These are phyloP conservation scores for Corapipo altera DNA, from an alignment of 2,113 vertebrate species.

Conservation along the genomic window DNA sequence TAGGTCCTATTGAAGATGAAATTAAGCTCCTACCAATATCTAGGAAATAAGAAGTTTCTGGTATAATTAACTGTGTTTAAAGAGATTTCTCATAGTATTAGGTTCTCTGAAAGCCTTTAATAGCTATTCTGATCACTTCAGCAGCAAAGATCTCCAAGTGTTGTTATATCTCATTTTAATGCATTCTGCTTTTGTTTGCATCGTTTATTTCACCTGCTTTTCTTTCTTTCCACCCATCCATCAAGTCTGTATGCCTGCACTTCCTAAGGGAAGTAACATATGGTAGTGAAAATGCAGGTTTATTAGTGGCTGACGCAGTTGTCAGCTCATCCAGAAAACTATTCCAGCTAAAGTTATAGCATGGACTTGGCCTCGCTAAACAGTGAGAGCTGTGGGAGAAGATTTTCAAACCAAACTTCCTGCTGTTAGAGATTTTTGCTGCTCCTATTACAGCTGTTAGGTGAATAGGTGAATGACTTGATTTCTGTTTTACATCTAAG, in stretches of 20 bases:
- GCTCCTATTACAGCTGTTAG: background rate
- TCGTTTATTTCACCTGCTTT: background rate
- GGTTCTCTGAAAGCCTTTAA: background rate
- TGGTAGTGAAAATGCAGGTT: background rate
- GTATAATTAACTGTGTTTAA: background rate
- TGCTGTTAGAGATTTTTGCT: background rate
- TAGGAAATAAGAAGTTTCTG: background rate
- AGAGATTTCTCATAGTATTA: background rate
- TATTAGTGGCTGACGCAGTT: background rate
- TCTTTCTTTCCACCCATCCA: background rate
- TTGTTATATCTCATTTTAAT: background rate
- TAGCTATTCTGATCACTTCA: background rate
- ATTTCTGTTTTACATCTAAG: background rate
- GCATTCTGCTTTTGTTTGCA: background rate
- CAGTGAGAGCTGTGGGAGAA: background rate
- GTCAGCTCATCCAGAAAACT: background rate
- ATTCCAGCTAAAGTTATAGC: background rate
- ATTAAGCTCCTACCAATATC: background rate
- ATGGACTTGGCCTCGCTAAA: background rate
- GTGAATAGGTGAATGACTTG: background rate
- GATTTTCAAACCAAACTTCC: background rate
- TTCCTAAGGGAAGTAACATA: background rate
- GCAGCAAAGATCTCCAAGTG: background rate
- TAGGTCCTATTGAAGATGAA: background rate
- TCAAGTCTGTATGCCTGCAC: background rate